Evolutionary conservation across 2,113 vertebrate species (phyloP), one percentile per base, ranked within the genome.

Genomic region (Phoenicopterus ruber): DNA sequence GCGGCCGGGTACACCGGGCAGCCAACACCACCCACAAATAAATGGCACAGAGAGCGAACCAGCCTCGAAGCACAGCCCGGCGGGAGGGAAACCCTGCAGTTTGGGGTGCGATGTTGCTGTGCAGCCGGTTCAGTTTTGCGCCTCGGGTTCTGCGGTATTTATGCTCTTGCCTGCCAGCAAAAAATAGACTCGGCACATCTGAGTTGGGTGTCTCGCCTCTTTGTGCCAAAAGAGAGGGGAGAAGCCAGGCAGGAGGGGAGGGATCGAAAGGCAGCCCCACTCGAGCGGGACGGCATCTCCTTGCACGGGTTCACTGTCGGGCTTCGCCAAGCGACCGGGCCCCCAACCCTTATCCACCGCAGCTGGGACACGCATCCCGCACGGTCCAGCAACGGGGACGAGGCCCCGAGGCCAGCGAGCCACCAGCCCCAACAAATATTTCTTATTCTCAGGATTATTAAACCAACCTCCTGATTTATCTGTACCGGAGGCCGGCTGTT

Each of bases 381-480:
- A 11, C 2, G 5, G 47, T 17, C 58, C 52, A 46, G 77, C 3
- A 2, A 31, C 0, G 3, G 22, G 36, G 13, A 52, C 2, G 2
- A 66, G 49, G 6, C 44, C 31, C 34, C 2, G 1, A 73, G 58
- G 32, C 34, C 77, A 62, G 32, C 0, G 1, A 93, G 16, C 13
- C 65, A 42, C 49, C 72, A 46, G 10, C 44, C 32, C 34, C 29
- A 14, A 10, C 8, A 62, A 49, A 21, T 7, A 50, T 16, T 71
- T 54, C 20, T 69, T 31, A 34, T 17, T 76, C 34, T 44, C 9
- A 4, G 18, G 14, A 19, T 24, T 59, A 7, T 18, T n/a, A 34
- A 83, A 9, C 13, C 62, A 31, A 7, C 40, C 38, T 36, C 57
- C 17, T 0, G 1, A 11, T 22, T 58, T 21, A 52, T 14, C 28